phyloP scores from a whole-genome alignment of 2,113 vertebrate species.

The Tachycineta bicolor region DNA sequence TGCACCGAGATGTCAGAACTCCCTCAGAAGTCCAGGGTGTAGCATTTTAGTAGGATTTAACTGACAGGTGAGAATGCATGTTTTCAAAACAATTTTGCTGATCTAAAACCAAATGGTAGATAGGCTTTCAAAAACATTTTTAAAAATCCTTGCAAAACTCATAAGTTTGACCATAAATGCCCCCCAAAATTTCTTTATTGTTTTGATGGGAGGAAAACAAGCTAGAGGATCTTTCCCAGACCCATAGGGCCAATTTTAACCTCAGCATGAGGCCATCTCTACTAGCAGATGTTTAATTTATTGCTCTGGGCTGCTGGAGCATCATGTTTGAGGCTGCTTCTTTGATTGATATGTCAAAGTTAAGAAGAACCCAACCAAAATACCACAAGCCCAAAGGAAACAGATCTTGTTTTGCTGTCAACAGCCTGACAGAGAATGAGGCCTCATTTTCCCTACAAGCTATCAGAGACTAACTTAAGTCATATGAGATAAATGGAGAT shows the following conservation, averaged over 20 bases:
- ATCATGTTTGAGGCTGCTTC: background rate
- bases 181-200: background rate
- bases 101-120: background rate
- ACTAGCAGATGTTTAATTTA: background rate
- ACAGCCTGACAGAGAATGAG: constrained; percentile 14
- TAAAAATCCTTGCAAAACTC: background rate
- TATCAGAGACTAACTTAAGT: background rate
- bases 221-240: background rate
- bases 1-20: background rate
- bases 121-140: background rate
- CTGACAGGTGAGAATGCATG: background rate
- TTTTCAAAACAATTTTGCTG: background rate
- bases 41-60: background rate
- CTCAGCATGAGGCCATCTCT: background rate
- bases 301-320: background rate
- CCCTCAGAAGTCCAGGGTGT: background rate
- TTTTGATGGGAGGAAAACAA: background rate
- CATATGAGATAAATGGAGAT: constrained; percentile 19
- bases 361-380: constrained; percentile 8
- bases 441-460: constrained; percentile 10
- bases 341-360: constrained; percentile 6
- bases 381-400: constrained; percentile 19
- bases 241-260: background rate
- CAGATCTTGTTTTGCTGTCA: constrained; percentile 47
- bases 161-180: background rate